Percentiles rank a stretch among this genome's conserved stretches.
These are phyloP conservation scores for Ceyx melanurus DNA, from an alignment of 2,113 vertebrate species.

Conservation along the genomic window DNA sequence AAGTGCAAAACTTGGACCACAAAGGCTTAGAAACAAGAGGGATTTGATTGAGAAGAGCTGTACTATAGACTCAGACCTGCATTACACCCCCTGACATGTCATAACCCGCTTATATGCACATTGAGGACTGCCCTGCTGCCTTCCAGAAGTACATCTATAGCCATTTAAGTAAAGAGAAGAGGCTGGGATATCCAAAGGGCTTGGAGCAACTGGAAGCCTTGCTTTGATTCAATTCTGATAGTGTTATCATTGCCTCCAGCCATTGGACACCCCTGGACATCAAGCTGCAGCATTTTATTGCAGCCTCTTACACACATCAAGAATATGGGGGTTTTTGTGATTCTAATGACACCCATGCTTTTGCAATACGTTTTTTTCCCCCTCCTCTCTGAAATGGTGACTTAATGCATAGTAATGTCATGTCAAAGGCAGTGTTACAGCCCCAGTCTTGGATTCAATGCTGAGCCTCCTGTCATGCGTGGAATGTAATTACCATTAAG, in stretches of 20 bases:
- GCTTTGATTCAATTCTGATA: neutral
- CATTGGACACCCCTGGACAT: neutral
- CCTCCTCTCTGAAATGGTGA: neutral
- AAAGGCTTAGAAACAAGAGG: neutral
- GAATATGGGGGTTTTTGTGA: neutral
- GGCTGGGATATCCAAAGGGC: neutral
- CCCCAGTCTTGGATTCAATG: neutral
- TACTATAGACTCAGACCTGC: neutral
- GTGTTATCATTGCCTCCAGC: neutral
- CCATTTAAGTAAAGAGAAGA: neutral
- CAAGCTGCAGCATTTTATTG: neutral
- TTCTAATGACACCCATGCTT: neutral
- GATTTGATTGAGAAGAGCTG: neutral
- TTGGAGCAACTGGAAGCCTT: neutral
- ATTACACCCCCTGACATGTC: neutral
- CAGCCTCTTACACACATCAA: neutral
- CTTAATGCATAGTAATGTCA: conserved; percentile 45
- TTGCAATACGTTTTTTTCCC: neutral
- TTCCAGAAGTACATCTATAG: neutral
- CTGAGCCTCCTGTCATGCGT: conserved; percentile 69
- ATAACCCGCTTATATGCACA: neutral
- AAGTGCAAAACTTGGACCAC: neutral
- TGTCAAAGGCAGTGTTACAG: conserved; percentile 30
- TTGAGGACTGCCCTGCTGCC: neutral
- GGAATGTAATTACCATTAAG: conserved; percentile 81